Base-by-base conservation (phyloP, 2,797 vertebrate genomes). In the Artibeus jamaicensis region DNA sequence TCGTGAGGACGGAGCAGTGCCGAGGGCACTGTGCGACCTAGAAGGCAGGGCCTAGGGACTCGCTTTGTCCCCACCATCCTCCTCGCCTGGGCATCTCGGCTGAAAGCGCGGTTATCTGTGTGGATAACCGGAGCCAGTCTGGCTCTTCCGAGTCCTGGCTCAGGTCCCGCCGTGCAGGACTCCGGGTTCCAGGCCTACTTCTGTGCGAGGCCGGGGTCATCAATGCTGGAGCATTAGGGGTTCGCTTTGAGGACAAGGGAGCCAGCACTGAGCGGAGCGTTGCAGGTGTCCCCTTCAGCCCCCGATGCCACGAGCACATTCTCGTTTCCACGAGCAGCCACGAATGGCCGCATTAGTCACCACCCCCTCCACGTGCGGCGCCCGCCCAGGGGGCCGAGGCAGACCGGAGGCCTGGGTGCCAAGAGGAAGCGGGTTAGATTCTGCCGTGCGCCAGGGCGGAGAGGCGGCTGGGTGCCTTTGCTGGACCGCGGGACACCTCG, bases 261-360 rank as follows among this genome's bases (percentile, higher is more conserved):
- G 59, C 24, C 3, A 19, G 15, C 10, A 4, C 18, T 0, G 44
- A 26, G 70, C 12, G 0, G 32, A 65, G 62, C 29, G 15, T 15
- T 26, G 44, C 0, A 3, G 82, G 29, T 7, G 21, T 26, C 44
- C 44, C 67, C 37, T 67, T 3, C 0, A 29, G 53, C 19, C 42
- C 76, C 53, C 2, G 22, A 44, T 2, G 26, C 73, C 87, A 37
- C 34, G 11, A 65, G 84, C 55, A 22, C 44, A 0, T 84, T 88
- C 67, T 0, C n/a, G 29, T 50, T n/a, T 46, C 70, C 1, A n/a
- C n/a, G n/a, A n/a, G n/a, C n/a, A 9, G 16, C 22, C 15, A 2
- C 16, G 16, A 16, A 46, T 16, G 1, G 53, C 73, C 24, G 50
- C 37, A 0, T 86, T 53, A 73, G 82, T 79, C 90, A 76, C 37